Conservation (phyloP, 2,797 vertebrate genomes). For the Falco novaeseelandiae region DNA sequence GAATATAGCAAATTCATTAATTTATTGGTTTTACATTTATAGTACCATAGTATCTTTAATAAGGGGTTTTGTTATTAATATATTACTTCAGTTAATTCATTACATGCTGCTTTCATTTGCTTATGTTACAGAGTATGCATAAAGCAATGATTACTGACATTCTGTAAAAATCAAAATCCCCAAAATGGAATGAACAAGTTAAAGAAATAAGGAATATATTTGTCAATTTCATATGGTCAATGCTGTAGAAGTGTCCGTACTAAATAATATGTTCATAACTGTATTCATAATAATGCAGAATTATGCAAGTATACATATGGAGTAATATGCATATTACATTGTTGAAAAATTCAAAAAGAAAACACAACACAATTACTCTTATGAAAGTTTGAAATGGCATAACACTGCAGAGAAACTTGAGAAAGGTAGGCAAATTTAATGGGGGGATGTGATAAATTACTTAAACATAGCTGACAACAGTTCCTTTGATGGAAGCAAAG, state of each 20-base stretch:
- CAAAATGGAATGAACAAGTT: neutral
- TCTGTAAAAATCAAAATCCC: neutral
- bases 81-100: neutral
- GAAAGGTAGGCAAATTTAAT: neutral
- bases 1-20: neutral
- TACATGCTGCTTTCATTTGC: neutral
- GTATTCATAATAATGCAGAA: neutral
- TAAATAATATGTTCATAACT: neutral
- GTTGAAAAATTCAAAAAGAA: neutral
- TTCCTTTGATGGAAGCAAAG: neutral
- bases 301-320: neutral
- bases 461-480: neutral
- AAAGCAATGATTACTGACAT: neutral
- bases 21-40: neutral
- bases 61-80: neutral
- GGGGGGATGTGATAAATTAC: neutral
- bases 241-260: neutral
- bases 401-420: neutral
- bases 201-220: neutral
- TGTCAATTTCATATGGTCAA: neutral
- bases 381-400: neutral
- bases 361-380: rapidly evolving
- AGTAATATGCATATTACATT: neutral
- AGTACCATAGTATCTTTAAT: neutral
- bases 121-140: neutral